Conservation (phyloP, 2,888 invertebrate genomes). For the Cerceris rybyensis region DNA sequence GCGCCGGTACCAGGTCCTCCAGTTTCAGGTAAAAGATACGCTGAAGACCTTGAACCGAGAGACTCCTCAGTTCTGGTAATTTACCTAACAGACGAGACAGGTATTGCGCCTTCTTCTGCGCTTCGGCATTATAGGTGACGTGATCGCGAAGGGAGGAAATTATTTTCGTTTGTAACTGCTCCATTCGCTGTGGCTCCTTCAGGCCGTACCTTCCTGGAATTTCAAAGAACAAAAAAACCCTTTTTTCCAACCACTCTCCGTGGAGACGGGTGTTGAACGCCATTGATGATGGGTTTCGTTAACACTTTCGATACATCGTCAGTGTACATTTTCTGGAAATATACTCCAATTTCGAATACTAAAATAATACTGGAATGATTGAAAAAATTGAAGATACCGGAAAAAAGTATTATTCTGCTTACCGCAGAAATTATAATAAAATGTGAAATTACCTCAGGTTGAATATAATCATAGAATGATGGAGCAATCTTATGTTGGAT, state of each 20-base stretch:
- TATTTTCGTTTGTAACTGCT: constrained; percentile 97
- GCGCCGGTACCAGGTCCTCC: constrained; percentile 95
- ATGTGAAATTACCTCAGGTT: too few relatives aligned
- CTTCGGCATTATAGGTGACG: constrained; percentile 95
- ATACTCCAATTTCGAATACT: too few relatives aligned
- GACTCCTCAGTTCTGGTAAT: constrained; percentile 94
- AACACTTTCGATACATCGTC: too few relatives aligned
- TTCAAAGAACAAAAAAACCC: constrained; percentile 7
- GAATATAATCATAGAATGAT: too few relatives aligned
- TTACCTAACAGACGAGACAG: constrained; percentile 96
- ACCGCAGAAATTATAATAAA: too few relatives aligned
- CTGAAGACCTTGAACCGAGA: constrained; percentile 96
- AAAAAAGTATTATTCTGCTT: too few relatives aligned
- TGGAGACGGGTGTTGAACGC: neutral
- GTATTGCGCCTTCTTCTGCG: constrained; percentile 95
- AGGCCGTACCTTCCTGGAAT: constrained; percentile 88
- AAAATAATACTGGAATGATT: too few relatives aligned
- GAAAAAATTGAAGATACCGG: too few relatives aligned
- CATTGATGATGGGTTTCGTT: neutral
- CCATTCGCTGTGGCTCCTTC: constrained; percentile 95
- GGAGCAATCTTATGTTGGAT: too few relatives aligned
- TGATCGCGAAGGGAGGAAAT: constrained; percentile 97
- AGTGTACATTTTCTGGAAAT: too few relatives aligned
- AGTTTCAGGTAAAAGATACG: constrained; percentile 96
- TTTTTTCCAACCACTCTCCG: neutral